Evolutionary conservation across 2,113 vertebrate species (phyloP), one percentile per base, ranked within the genome.

Genomic region (Clarias macrocephalus): DNA sequence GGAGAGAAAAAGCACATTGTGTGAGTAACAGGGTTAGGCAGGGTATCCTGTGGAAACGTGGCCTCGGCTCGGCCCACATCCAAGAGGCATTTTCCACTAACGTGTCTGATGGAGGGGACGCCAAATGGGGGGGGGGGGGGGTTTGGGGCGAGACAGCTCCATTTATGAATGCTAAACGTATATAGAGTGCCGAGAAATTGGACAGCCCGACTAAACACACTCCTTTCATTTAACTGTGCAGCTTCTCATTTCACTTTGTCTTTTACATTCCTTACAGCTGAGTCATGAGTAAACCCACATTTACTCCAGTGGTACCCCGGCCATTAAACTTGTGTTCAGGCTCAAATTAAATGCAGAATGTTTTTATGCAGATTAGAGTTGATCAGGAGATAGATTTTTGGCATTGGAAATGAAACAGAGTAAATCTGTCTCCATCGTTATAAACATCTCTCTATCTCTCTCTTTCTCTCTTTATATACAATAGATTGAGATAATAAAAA

Each of bases 21-120:
- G 76, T 42, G 25, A 37, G 16, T 11, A 72, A 13, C 48, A 7
- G 77, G 68, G 62, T 80, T 75, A 63, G 37, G 3, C 33, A 8
- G 54, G 12, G 28, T 79, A 81, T 62, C 68, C 28, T 62, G 33
- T 83, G 91, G 89, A 92, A 88, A 65, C 85, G 59, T 79, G 82
- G 37, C 13, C 66, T 68, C 16, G 12, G 73, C 37, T 57, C 76
- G 33, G 65, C 62, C 60, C 57, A 85, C 56, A 68, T 83, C 77
- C 87, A 86, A 86, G 37, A 48, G 16, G 83, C 42, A 62, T 56
- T 62, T 87, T 65, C 85, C 10, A 23, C 37, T 18, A 30, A 6
- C 15, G 0, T 62, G 60, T 83, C 60, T 25, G 33, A 37, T 76
- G 59, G 54, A 57, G 82, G n/a, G 18, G 56, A 30, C 25, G 33